Percentiles rank a stretch among this genome's conserved stretches.
phyloP scores from a whole-genome alignment of 2,888 invertebrate genomes.

The Heliconius sara region DNA sequence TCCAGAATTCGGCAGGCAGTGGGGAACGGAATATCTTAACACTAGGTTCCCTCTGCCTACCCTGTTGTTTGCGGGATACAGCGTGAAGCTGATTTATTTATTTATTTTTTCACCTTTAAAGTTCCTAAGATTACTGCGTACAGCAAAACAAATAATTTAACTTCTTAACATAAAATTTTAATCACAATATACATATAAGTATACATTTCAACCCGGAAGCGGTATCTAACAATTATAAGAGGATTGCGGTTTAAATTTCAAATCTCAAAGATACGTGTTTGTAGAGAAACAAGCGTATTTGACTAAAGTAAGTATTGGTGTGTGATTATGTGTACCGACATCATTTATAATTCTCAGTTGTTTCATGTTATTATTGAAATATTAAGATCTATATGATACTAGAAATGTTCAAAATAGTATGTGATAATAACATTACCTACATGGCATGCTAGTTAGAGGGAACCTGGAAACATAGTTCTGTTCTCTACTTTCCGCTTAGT shows the following conservation, averaged over 20 bases:
- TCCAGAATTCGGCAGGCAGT: too few species aligned
- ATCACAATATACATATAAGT: not conserved
- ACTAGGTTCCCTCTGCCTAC: too few species aligned
- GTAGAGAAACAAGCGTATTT: conserved; percentile 1
- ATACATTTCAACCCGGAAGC: conserved; percentile 1
- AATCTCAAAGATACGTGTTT: not conserved
- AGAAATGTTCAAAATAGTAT: not conserved
- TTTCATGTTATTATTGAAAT: not conserved
- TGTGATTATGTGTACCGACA: not conserved
- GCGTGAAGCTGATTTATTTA: too few species aligned
- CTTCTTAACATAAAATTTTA: not conserved
- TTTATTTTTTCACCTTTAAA: too few species aligned
- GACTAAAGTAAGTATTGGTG: not conserved
- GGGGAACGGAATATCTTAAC: too few species aligned
- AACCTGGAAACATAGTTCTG: too few species aligned
- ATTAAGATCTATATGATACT: not conserved
- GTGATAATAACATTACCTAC: too few species aligned
- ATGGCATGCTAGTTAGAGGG: too few species aligned
- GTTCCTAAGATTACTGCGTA: too few species aligned
- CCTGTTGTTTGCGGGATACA: too few species aligned
- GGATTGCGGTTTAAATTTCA: not conserved
- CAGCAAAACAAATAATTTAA: not conserved
- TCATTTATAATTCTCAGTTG: not conserved
- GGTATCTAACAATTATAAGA: not conserved
- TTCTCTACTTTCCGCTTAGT: too few species aligned